Conservation (phyloP, 1,140 invertebrate species). For the Anoplophora glabripennis region DNA sequence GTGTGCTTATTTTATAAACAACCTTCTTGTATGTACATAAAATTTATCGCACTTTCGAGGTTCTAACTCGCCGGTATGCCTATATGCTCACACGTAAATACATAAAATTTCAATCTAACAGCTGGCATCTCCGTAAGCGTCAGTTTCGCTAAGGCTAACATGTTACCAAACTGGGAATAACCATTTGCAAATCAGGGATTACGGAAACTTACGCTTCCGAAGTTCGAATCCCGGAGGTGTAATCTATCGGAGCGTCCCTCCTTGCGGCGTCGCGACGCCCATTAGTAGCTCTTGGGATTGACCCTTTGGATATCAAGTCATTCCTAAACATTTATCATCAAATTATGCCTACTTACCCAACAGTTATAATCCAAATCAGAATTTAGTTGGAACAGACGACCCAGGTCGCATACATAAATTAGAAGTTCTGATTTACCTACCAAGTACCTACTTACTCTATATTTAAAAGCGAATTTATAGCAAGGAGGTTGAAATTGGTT, state of each 20-base stretch:
- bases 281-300: constrained; percentile 35
- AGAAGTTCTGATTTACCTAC: too few species aligned
- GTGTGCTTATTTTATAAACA: neutral
- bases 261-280: constrained; percentile 34
- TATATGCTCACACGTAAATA: neutral
- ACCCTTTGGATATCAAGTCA: constrained; percentile 26
- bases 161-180: constrained; percentile 31
- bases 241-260: constrained; percentile 40
- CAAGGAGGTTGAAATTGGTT: too few species aligned
- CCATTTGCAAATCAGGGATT: constrained; percentile 43
- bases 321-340: constrained; percentile 37
- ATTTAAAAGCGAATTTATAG: too few species aligned
- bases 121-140: constrained; percentile 7
- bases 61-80: too few species aligned
- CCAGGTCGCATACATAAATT: too few species aligned
- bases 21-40: too few species aligned
- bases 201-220: constrained; percentile 35
- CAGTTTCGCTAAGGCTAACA: neutral
- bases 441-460: too few species aligned
- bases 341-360: constrained; percentile 27
- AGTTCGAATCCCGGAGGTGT: constrained; percentile 44
- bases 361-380: constrained; percentile 12
- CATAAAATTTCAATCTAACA: constrained; percentile 14
- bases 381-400: constrained; percentile 3
- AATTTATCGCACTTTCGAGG: too few species aligned